Base-by-base conservation (phyloP, 1,140 invertebrate genomes). In the Drosophila suzukii region DNA sequence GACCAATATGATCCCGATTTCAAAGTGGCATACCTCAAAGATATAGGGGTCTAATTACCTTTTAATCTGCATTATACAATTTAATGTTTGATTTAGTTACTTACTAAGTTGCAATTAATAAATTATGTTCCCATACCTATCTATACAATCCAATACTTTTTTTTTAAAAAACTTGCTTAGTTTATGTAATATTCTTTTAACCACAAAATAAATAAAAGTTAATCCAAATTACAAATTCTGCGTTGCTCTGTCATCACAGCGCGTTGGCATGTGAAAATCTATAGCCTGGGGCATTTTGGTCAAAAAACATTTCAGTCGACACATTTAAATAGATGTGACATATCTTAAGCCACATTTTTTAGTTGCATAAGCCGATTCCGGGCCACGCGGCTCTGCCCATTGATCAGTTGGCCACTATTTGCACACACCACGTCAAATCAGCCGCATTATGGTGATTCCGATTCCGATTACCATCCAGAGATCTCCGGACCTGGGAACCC, bases 381-480 rank as follows among this genome's bases (percentile, higher is more conserved):
- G 63, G 36, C 32, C 36, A 54, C 43, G 54, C 56, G 27, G 58
- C 34, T 6, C 44, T 38, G 27, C 27, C 63, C 65, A 67, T 67
- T 67, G 65, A 67, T 67, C 61, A 66, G 61, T 53, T 32, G 30
- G 36, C 43, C 30, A 58, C 51, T 71, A 71, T 71, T 71, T 71
- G 67, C 67, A 71, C 67, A 71, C 66, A 70, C 62, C 66, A 67
- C 49, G 61, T 70, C 67, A 56, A 68, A 56, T 57, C 51, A 12
- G 43, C 6, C 49, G 65, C 51, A 70, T 70, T 70, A 70, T 66
- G 46, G 13, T 67, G 17, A 67, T 46, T 70, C 41, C 41, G 20
- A 43, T 43, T 43, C 39, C n/a, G 50, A 62, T 55, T 36, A 34
- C 44, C 44, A 60, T 60, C 38, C 46, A 41, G 43, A 36, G 36